Evolutionary conservation across 2,113 vertebrate genomes (phyloP).

Genomic region (Casuarius casuarius): DNA sequence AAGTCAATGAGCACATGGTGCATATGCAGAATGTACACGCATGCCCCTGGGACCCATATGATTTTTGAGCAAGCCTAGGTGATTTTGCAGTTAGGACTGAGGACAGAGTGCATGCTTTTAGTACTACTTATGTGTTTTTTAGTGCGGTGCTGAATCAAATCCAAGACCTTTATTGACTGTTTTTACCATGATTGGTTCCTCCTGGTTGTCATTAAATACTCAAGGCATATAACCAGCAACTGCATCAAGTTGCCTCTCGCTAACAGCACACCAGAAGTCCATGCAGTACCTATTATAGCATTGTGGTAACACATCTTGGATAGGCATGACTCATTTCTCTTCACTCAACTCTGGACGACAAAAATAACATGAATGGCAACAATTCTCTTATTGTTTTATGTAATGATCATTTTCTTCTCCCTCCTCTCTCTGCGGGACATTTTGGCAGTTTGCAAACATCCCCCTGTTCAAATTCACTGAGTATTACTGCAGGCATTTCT

Average conservation of each 20-base stretch:
- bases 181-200: neutral
- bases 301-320: no score
- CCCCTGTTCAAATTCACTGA: slow-evolving; percentile 49
- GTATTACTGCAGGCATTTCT: slow-evolving; percentile 58
- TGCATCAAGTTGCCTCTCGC: accelerated
- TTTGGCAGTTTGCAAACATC: slow-evolving; percentile 42
- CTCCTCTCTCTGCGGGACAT: neutral
- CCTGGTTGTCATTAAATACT: neutral
- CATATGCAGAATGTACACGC: accelerated
- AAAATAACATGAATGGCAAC: neutral
- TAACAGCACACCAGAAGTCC: neutral
- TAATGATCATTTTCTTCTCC: slow-evolving; percentile 16
- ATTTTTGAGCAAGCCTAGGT: neutral
- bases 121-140: neutral
- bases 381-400: slow-evolving; percentile 26
- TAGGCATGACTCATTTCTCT: accelerated
- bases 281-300: neutral
- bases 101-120: neutral
- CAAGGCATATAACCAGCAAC: neutral
- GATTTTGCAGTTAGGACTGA: neutral
- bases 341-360: neutral
- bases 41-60: neutral
- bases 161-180: neutral
- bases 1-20: neutral
- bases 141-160: neutral